Conservation (phyloP, 2,113 vertebrate genomes). For the Elephantulus edwardii region DNA sequence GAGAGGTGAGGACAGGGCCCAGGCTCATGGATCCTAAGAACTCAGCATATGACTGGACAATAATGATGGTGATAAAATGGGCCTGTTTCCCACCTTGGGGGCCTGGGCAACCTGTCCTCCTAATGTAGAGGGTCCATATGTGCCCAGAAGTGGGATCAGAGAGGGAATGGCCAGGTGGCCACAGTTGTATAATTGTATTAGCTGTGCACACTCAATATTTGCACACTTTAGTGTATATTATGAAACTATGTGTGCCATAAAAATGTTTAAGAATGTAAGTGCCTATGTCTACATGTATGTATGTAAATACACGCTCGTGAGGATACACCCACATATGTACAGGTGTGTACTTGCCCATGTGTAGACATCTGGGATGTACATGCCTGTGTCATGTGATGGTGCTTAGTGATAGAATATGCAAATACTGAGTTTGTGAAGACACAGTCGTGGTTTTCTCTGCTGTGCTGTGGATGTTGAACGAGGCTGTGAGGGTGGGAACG, state of each 20-base stretch:
- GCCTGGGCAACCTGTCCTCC: background rate
- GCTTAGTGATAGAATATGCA: background rate
- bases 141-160: background rate
- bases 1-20: background rate
- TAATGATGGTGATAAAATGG: rapidly evolving
- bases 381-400: background rate
- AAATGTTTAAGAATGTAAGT: background rate
- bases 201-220: background rate
- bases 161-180: background rate
- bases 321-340: background rate
- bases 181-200: background rate
- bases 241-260: no score
- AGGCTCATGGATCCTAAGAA: rapidly evolving
- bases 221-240: no score
- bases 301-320: rapidly evolving
- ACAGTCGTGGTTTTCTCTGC: no score
- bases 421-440: background rate
- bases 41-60: rapidly evolving
- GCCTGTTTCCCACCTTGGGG: background rate
- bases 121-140: background rate
- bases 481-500: no score
- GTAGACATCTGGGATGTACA: background rate
- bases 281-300: background rate
- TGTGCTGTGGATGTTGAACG: rapidly evolving
- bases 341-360: rapidly evolving